Conservation (phyloP, 2,113 vertebrate species). For the Hemichromis elongatus region DNA sequence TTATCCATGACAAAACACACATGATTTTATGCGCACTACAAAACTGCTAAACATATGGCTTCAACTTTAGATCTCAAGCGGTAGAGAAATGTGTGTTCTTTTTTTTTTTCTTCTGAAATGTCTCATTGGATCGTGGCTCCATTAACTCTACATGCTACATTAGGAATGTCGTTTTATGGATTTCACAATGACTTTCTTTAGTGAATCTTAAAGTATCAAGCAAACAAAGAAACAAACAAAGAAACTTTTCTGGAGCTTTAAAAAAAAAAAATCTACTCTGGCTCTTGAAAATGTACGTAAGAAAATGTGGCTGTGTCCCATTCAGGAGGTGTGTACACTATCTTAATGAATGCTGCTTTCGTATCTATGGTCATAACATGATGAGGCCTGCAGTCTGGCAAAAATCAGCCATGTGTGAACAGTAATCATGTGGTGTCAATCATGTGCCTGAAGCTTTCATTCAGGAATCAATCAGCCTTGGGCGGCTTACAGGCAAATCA, state of each 20-base stretch:
- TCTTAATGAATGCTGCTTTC: neutral
- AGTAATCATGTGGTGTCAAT: slow-evolving; percentile 62
- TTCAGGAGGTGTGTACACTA: neutral
- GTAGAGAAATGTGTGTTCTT: neutral
- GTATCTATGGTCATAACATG: slow-evolving; percentile 11
- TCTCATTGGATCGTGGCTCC: slow-evolving; percentile 42
- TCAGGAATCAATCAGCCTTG: slow-evolving; percentile 58
- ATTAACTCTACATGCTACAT: slow-evolving; percentile 58
- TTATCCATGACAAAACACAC: slow-evolving; percentile 24
- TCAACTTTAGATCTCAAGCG: neutral
- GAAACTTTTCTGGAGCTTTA: neutral
- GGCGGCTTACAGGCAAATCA: slow-evolving; percentile 57
- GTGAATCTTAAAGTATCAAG: neutral
- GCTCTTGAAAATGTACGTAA: neutral
- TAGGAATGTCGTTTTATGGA: slow-evolving; percentile 48
- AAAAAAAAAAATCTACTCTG: neutral
- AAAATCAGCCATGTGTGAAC: slow-evolving; percentile 48
- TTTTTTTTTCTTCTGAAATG: neutral
- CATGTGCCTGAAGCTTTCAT: slow-evolving; percentile 55
- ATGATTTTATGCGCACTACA: neutral
- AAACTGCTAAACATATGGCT: neutral
- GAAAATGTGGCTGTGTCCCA: neutral
- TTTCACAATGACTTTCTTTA: slow-evolving; percentile 39
- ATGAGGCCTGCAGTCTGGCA: slow-evolving; percentile 33
- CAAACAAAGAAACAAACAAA: neutral